phyloP scores from a whole-genome alignment of 1,140 invertebrate species.

The Dysdera silvatica region DNA sequence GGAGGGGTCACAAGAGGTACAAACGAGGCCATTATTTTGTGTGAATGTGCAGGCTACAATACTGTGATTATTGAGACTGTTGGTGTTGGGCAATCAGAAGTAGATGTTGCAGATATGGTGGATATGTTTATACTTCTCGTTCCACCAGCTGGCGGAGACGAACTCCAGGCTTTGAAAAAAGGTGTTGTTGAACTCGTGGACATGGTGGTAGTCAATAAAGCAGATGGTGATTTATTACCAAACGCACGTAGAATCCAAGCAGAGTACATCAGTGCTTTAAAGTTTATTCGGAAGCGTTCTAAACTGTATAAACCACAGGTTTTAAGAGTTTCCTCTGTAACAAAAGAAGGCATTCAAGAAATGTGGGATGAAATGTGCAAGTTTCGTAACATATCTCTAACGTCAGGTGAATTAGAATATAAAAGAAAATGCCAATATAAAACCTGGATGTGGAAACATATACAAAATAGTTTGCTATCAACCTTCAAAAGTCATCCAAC shows the following conservation, averaged over 20 bases:
- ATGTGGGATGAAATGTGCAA: conserved; percentile 46
- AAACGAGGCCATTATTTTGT: conserved; percentile 55
- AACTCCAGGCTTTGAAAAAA: conserved; percentile 57
- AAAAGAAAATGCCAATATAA: conserved; percentile 46
- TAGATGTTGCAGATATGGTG: conserved; percentile 56
- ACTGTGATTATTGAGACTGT: conserved; percentile 56
- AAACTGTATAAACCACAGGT: conserved; percentile 50
- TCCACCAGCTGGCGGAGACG: conserved; percentile 56
- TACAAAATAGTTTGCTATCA: conserved; percentile 41
- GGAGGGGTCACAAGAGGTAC: conserved; percentile 56
- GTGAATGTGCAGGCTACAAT: conserved; percentile 56
- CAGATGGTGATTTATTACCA: conserved; percentile 52
- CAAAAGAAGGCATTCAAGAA: conserved; percentile 47
- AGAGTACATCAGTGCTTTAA: conserved; percentile 55
- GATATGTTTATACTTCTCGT: conserved; percentile 55
- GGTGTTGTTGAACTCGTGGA: conserved; percentile 57
- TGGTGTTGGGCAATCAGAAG: conserved; percentile 57
- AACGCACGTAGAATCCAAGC: conserved; percentile 50
- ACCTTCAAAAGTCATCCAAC: conserved; percentile 41
- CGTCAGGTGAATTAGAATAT: conserved; percentile 45
- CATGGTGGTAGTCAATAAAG: conserved; percentile 53
- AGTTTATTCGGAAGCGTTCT: conserved; percentile 48
- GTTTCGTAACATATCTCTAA: conserved; percentile 40
- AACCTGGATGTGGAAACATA: conserved; percentile 51
- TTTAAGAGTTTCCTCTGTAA: conserved; percentile 48